Base-by-base conservation (phyloP, 2,888 invertebrate genomes). In the Trisateles emortualis region DNA sequence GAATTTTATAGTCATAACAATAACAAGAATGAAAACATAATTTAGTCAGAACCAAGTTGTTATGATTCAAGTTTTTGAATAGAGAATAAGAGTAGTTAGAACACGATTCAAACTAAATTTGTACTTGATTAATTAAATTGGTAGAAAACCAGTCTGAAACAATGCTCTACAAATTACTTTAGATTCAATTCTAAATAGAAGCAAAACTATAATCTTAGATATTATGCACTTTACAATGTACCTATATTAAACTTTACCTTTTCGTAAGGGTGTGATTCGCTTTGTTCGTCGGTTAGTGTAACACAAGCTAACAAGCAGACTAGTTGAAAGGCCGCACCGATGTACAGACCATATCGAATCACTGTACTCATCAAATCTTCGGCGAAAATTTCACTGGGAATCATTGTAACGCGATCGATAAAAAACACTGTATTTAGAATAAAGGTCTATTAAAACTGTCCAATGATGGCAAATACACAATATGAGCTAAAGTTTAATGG, bases 291-390 rank as follows among this genome's bases (percentile, higher is more conserved):
- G n/a, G 95, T 95, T 56, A 96, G 94, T 54, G 97, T 94, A 41
- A 98, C 95, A 65, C 97, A 97, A 14, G 97, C 96, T 43, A 96
- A 94, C 60, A 98, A 94, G 78, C 98, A 98, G 16, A 96, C 88
- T 50, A 98, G 87, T 87, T 98, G 98, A 78, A 98, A 98, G n/a
- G 97, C 94, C 11, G 98, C 98, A 3, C 97, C 97, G 30, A 97
- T 89, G 77, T 97, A 97, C 3, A 98, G 89, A 10, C 98, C 97
- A 83, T 96, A 96, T 26, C 96, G 94, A 24, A 97, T 94, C 54
- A 97, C 88, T 11, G 95, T 95, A 59, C 96, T 96, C 73, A 96
- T 94, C 69, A 96, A 86, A 79, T 96, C 96, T 85, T 96, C 96
- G 19, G 94, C 83, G 53, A 89, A 92, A 63, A 92, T 90, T 68